These are phyloP conservation scores for Alexandromys fortis DNA, from an alignment of 2,113 vertebrate species.

Conservation along the genomic window DNA sequence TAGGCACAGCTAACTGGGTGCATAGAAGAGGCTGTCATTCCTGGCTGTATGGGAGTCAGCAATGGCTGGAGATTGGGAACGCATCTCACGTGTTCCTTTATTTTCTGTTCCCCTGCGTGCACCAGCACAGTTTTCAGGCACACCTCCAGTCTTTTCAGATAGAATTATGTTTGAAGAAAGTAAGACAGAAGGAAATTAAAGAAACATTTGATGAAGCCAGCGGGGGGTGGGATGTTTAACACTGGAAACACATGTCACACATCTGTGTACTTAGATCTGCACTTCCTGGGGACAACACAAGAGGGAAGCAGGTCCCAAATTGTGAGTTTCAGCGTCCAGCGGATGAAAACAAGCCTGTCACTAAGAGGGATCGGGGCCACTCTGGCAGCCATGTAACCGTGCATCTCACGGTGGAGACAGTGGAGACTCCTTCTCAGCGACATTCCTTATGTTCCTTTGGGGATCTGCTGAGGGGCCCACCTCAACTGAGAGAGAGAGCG, in stretches of 20 bases:
- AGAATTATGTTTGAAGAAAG: neutral
- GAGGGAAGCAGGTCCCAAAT: neutral
- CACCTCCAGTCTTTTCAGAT: neutral
- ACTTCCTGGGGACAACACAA: neutral
- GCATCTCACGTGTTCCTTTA: neutral
- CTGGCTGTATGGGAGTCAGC: neutral
- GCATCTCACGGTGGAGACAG: neutral
- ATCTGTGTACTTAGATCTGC: neutral
- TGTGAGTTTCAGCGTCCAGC: neutral
- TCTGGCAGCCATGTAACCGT: neutral
- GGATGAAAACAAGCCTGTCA: neutral
- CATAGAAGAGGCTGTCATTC: neutral
- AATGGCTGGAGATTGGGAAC: too few relatives aligned
- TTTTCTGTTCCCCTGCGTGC: neutral
- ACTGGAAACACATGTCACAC: accelerated
- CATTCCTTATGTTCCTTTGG: accelerated
- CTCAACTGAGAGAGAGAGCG: accelerated
- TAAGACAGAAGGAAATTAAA: neutral
- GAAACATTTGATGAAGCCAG: neutral
- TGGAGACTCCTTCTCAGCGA: neutral
- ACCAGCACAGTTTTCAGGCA: neutral
- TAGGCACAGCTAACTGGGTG: neutral
- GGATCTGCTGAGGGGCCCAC: neutral
- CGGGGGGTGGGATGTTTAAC: neutral
- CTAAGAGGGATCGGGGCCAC: neutral